These are phyloP conservation scores for Xerus inauris DNA, from an alignment of 2,113 vertebrate species.

Conservation along the genomic window DNA sequence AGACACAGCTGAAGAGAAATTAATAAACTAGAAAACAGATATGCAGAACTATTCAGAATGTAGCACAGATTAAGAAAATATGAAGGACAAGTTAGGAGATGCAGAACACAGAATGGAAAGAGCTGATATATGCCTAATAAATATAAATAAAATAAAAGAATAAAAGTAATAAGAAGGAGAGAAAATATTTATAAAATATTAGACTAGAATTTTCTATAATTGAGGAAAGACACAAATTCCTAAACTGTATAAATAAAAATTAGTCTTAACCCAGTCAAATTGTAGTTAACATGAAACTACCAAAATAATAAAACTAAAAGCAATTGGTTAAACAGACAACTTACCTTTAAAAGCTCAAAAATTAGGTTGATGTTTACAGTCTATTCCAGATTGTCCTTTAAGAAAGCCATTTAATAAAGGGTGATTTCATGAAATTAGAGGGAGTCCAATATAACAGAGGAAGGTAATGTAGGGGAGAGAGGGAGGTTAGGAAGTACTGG, in stretches of 20 bases:
- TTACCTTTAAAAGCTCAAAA: background rate
- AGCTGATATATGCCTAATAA: background rate
- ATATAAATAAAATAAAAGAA: background rate
- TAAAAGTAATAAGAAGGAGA: background rate
- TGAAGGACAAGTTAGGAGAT: background rate
- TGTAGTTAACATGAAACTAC: background rate
- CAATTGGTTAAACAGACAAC: background rate
- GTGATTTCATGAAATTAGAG: too few relatives aligned
- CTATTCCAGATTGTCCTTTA: too few relatives aligned
- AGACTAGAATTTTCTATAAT: background rate
- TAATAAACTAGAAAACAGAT: background rate
- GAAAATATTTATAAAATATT: background rate
- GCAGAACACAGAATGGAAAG: background rate
- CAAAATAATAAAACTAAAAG: background rate
- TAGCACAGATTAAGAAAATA: background rate
- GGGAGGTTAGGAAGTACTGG: too few relatives aligned
- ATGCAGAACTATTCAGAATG: background rate
- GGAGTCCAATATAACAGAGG: too few relatives aligned
- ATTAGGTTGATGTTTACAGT: background rate
- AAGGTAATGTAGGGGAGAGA: too few relatives aligned
- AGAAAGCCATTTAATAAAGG: too few relatives aligned
- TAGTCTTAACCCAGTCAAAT: background rate
- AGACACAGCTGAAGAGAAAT: constrained; percentile 6
- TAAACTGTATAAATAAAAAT: background rate
- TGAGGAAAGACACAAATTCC: background rate